phyloP scores from a whole-genome alignment of 2,113 vertebrate species.

The Probosciger aterrimus region DNA sequence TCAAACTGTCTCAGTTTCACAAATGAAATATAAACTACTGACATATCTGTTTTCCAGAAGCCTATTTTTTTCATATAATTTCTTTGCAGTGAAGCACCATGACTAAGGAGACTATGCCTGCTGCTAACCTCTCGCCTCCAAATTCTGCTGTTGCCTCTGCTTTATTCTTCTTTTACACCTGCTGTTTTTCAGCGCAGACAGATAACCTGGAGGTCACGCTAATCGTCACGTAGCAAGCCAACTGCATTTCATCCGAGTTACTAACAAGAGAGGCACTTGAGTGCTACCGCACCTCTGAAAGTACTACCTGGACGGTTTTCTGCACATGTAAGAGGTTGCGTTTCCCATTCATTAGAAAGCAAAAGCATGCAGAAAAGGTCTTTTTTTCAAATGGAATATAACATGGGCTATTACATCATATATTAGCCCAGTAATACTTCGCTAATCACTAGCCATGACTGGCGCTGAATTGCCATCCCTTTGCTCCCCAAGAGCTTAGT shows the following conservation, averaged over 20 bases:
- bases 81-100: conserved; percentile 33
- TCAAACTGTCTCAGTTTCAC: conserved; percentile 19
- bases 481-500: neutral
- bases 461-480: neutral
- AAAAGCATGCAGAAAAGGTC: neutral
- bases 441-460: neutral
- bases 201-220: conserved; percentile 43
- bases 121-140: conserved; percentile 50
- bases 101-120: neutral
- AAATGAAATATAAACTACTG: conserved; percentile 36
- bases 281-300: conserved; percentile 36
- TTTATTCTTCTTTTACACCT: conserved; percentile 50
- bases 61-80: neutral
- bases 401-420: neutral
- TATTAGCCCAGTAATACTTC: neutral
- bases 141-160: conserved; percentile 44
- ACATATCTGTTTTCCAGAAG: conserved; percentile 39
- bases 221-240: conserved; percentile 35
- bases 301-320: neutral
- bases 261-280: conserved; percentile 46
- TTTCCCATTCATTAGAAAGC: neutral
- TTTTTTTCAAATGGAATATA: neutral
- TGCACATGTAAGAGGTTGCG: neutral
- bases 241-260: conserved; percentile 38
- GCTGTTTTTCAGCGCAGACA: conserved; percentile 53